These are phyloP conservation scores for Notamacropus eugenii DNA, from an alignment of 2,797 vertebrate species.

Conservation along the genomic window DNA sequence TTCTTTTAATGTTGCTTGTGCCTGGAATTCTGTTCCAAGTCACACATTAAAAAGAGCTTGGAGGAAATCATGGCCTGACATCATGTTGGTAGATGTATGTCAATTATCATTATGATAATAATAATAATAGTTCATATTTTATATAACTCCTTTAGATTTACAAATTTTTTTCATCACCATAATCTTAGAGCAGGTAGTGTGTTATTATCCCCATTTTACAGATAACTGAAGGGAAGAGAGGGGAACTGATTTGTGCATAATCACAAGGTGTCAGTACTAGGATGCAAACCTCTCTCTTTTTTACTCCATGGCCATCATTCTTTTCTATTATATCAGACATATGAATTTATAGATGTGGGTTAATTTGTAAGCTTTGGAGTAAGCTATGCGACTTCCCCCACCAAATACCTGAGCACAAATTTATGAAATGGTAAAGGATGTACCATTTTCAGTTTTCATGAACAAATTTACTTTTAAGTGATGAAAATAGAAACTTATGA, in stretches of 20 bases:
- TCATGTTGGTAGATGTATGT: not conserved
- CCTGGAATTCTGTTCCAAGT: not conserved
- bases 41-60: not conserved
- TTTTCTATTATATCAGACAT: not conserved
- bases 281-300: not conserved
- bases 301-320: not conserved
- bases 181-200: constrained; percentile 27
- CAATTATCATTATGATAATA: not conserved
- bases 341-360: not conserved
- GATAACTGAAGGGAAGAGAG: not conserved
- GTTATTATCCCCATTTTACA: constrained; percentile 65
- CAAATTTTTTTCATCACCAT: not conserved
- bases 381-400: not conserved
- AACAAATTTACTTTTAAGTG: not conserved
- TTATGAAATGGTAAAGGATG: not conserved
- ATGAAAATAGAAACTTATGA: not conserved
- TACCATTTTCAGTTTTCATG: not conserved
- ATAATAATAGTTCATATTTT: not conserved
- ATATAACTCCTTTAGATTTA: not conserved
- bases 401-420: not conserved
- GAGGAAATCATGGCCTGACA: not conserved
- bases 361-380: not conserved
- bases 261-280: not conserved
- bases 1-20: not conserved
- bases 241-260: not conserved